Evolutionary conservation across 2,888 invertebrate species (phyloP).

Genomic region (Homarus gammarus): DNA sequence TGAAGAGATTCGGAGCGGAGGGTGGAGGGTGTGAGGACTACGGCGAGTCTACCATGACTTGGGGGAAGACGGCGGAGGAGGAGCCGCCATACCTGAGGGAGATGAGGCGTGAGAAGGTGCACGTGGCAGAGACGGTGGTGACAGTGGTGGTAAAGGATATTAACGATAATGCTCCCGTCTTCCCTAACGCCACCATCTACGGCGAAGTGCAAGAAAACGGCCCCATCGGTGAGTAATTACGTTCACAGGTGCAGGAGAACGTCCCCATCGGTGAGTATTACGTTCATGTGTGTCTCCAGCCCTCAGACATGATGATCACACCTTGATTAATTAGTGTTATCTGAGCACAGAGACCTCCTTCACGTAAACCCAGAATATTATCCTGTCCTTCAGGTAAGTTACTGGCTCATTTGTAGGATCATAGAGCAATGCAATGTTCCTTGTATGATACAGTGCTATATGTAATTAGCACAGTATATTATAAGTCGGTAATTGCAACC

Average conservation of each 20-base stretch:
- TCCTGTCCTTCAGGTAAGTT: no score
- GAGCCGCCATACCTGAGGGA: background rate
- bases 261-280: slow-evolving; percentile 61
- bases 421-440: no score
- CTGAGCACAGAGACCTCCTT: no score
- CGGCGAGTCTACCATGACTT: background rate
- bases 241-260: slow-evolving; percentile 7
- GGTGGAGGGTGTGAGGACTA: background rate
- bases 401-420: no score
- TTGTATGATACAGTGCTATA: no score
- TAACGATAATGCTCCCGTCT: slow-evolving; percentile 29
- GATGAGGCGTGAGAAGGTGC: background rate
- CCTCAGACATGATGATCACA: no score
- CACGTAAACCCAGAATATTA: no score
- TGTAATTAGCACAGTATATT: no score
- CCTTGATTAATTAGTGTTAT: no score
- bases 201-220: slow-evolving; percentile 23
- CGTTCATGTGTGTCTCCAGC: background rate
- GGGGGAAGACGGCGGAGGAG: background rate
- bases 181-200: slow-evolving; percentile 18
- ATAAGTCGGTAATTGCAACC: no score
- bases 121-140: slow-evolving; percentile 40
- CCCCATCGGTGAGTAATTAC: background rate
- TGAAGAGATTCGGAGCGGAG: background rate
- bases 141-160: slow-evolving; percentile 24